Base-by-base conservation (phyloP, 2,113 vertebrate species). In the Cyrtonyx montezumae region DNA sequence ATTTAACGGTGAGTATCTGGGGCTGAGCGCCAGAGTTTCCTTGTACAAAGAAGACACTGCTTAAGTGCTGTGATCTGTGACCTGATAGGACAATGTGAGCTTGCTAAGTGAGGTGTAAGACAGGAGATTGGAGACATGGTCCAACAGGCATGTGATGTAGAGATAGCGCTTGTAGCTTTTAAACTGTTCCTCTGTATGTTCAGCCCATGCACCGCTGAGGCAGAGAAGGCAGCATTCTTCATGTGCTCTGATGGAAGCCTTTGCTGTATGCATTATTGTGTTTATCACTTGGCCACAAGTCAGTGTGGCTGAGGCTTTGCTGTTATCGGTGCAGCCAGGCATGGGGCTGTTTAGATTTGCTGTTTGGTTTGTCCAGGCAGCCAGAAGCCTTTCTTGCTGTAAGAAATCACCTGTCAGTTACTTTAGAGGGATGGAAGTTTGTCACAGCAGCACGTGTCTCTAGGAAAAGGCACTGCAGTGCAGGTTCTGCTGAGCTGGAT, bases 1-100 rank as follows among this genome's bases (percentile, higher is more conserved):
- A 99, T 95, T 96, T 99, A 71, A 98, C 43, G 5, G 98, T 98
- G 70, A 91, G 98, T 94, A 14, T 73, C 62, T 48, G 58, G 30
- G 30, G 8, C 28, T 76, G 37, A 63, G 49, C 59, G 32, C 19
- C 3, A 2, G 37, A 16, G 9, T 81, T 86, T 63, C 4, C 36
- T 69, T 5, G 2, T 36, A 8, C 16, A 45, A 68, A 81, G 46
- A 65, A 55, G 42, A 70, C 30, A 8, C 49, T 65, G 40, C 36
- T 86, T 1, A 80, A 78, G 48, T 45, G 63, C 63, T 69, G 18
- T 71, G 32, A 18, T 62, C 11, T 2, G 11, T 66, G 59, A 36
- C 53, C 32, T 46, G 32, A 32, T 26, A 69, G 45, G 59, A 23
- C 59, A 61, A 6, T 4, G 0, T 90, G 37, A 61, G 37, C 48